Percentiles rank a stretch among this genome's conserved stretches.
Conservation (phyloP, 2,888 invertebrate species). For the Saturnia japonica region DNA sequence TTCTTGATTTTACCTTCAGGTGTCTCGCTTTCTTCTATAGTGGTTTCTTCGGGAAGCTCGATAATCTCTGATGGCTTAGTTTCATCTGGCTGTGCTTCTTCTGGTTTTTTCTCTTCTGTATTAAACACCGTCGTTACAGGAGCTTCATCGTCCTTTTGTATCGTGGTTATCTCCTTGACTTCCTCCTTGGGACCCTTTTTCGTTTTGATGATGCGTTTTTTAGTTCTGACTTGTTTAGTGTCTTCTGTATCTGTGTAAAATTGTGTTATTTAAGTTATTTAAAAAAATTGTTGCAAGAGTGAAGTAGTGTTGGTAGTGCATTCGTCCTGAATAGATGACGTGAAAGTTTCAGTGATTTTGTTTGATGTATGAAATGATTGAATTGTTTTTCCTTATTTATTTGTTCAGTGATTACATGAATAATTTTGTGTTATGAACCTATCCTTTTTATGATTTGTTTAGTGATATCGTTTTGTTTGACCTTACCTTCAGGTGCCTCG, state of each 20-base stretch:
- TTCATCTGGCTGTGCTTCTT: conserved; percentile 27
- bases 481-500: conserved; percentile 32
- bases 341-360: too few species aligned
- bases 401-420: not conserved
- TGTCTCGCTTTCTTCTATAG: conserved; percentile 15
- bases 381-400: not conserved
- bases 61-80: not conserved
- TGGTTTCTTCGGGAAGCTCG: not conserved
- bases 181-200: conserved; percentile 33
- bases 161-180: conserved; percentile 32
- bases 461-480: not conserved
- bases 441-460: not conserved
- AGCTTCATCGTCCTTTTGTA: conserved; percentile 33
- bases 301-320: too few species aligned
- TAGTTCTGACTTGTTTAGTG: conserved; percentile 26
- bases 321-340: too few species aligned
- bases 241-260: too few species aligned
- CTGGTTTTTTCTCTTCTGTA: conserved; percentile 19
- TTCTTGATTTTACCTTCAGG: conserved; percentile 44
- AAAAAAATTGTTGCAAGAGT: too few species aligned
- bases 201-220: conserved; percentile 39
- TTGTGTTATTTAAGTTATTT: too few species aligned
- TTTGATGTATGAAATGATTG: not conserved
- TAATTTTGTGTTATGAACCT: not conserved
- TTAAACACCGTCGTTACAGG: conserved; percentile 18